Evolutionary conservation across 1,140 invertebrate genomes (phyloP).

Genomic region (Trichogramma pretiosum): DNA sequence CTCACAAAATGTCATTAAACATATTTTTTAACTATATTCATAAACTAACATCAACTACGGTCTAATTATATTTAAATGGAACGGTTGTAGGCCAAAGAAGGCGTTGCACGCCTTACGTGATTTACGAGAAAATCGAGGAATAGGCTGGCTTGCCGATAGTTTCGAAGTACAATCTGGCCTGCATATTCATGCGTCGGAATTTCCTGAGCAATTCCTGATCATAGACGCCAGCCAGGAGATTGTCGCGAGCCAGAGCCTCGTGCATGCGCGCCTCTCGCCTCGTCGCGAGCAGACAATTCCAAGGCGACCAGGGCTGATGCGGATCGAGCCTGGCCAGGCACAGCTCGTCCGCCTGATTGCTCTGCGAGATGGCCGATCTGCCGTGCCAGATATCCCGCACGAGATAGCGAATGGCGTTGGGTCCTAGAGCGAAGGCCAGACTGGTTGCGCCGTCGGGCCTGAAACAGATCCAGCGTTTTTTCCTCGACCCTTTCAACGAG

Average conservation of each 20-base stretch:
- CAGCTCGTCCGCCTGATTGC: slow-evolving; percentile 50
- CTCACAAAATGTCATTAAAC: no score
- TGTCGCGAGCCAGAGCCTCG: slow-evolving; percentile 13
- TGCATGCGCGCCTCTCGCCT: slow-evolving; percentile 54
- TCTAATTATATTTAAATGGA: no score
- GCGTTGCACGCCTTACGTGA: no score
- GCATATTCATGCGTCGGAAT: slow-evolving; percentile 35
- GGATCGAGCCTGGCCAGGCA: slow-evolving; percentile 51
- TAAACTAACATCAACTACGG: no score
- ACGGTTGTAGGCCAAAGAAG: no score
- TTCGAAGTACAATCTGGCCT: slow-evolving; percentile 35
- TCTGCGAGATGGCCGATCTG: slow-evolving; percentile 57
- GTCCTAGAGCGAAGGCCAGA: slow-evolving; percentile 53
- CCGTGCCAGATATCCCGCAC: slow-evolving; percentile 60
- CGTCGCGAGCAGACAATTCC: slow-evolving; percentile 60
- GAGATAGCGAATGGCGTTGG: slow-evolving; percentile 53
- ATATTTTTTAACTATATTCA: no score
- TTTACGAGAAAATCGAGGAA: no score
- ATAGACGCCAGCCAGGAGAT: slow-evolving; percentile 27
- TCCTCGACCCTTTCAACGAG: neutral
- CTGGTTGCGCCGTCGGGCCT: slow-evolving; percentile 36
- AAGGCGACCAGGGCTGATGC: slow-evolving; percentile 56
- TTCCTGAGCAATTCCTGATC: slow-evolving; percentile 31
- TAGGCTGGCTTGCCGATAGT: slow-evolving; percentile 31
- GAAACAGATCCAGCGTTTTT: neutral